These are phyloP conservation scores for Mystacides longicornis DNA, from an alignment of 2,888 invertebrate species.

Conservation along the genomic window DNA sequence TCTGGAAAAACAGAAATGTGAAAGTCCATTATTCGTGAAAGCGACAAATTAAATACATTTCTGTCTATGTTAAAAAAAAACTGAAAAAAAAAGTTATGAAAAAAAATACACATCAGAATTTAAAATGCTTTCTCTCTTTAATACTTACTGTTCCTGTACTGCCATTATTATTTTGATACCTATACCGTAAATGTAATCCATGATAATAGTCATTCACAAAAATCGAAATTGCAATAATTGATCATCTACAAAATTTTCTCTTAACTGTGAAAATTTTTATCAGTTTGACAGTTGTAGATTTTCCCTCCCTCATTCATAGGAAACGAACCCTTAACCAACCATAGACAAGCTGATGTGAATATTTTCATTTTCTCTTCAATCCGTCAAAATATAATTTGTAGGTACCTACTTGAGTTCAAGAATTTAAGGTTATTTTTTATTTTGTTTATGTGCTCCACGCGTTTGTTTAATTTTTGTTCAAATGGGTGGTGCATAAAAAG, in stretches of 20 bases:
- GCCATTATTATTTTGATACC: neutral
- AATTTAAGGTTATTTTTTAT: no score
- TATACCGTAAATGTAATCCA: neutral
- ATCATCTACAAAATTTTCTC: neutral
- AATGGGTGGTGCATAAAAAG: no score
- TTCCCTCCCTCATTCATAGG: no score
- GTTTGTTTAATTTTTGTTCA: no score
- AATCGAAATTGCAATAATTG: neutral
- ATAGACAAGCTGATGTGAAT: neutral
- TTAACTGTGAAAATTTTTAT: neutral
- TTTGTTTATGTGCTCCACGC: no score
- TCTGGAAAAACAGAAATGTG: conserved; percentile 10
- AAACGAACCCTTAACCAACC: no score
- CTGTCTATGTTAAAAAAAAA: no score
- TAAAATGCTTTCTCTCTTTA: neutral
- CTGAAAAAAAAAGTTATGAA: no score
- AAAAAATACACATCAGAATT: neutral
- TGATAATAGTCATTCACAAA: no score
- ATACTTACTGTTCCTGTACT: neutral
- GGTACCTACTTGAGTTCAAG: no score
- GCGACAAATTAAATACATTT: no score
- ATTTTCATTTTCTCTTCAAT: neutral
- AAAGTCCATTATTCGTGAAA: neutral
- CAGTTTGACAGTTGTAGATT: conserved; percentile 1
- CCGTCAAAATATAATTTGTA: no score